phyloP scores from a whole-genome alignment of 1,140 invertebrate species.

The Brachionus paranguensis region DNA sequence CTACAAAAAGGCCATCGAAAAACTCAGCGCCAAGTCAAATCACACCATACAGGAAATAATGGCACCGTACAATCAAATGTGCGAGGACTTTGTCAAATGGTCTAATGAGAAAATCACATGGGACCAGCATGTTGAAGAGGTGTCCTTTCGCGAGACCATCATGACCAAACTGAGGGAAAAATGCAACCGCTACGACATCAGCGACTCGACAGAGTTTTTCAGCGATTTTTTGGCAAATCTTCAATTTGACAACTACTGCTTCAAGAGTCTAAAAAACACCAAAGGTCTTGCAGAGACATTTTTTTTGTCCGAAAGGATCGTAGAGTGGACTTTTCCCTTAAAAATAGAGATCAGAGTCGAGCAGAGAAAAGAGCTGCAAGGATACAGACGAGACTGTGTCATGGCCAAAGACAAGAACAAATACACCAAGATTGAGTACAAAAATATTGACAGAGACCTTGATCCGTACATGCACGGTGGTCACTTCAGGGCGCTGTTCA shows the following conservation, averaged over 20 bases:
- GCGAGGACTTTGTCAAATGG: constrained; percentile 11
- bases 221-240: constrained; percentile 33
- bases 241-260: constrained; percentile 38
- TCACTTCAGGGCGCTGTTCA: constrained; percentile 21
- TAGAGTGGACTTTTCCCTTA: constrained; percentile 11
- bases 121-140: constrained; percentile 31
- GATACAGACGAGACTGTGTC: not conserved
- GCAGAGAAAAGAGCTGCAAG: constrained; percentile 18
- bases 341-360: constrained; percentile 11
- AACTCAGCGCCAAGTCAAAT: constrained; percentile 1
- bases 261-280: constrained; percentile 26
- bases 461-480: constrained; percentile 36
- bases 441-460: constrained; percentile 19
- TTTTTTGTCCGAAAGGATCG: constrained; percentile 21
- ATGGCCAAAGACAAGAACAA: constrained; percentile 11
- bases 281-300: not conserved
- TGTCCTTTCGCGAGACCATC: constrained; percentile 34
- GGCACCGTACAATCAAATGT: constrained; percentile 31
- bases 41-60: constrained; percentile 37
- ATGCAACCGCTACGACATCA: constrained; percentile 9
- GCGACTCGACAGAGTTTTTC: constrained; percentile 35
- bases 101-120: constrained; percentile 38
- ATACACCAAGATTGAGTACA: not conserved
- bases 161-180: constrained; percentile 33
- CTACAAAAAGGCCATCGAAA: constrained; percentile 23